A percentile compares a stretch with the other conserved stretches of the same genome.
Conservation (phyloP, 2,113 vertebrate genomes). For the Myanophis thanlyinensis region DNA sequence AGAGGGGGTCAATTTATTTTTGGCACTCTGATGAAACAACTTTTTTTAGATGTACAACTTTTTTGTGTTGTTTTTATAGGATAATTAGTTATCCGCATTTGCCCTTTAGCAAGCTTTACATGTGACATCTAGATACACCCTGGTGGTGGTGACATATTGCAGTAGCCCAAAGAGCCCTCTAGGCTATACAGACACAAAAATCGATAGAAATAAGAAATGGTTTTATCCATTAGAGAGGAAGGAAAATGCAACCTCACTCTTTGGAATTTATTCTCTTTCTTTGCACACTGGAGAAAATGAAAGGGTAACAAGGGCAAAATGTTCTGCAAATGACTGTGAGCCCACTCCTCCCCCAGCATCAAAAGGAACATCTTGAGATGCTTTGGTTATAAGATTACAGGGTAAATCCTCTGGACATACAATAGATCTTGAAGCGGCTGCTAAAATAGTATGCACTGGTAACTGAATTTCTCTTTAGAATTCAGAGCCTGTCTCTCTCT, state of each 20-base stretch:
- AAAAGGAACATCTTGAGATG: background rate
- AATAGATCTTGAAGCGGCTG: constrained; percentile 39
- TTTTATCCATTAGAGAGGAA: constrained; percentile 21
- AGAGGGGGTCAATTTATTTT: background rate
- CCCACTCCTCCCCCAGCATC: constrained; percentile 2
- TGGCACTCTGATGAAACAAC: background rate
- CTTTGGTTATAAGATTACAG: constrained; percentile 38
- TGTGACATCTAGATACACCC: background rate
- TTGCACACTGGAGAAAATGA: constrained; percentile 29
- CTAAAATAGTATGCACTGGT: constrained; percentile 29
- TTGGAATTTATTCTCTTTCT: constrained; percentile 42
- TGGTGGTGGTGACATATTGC: constrained; percentile 19
- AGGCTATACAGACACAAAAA: constrained; percentile 30
- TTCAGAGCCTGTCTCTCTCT: background rate
- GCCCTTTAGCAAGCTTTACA: background rate
- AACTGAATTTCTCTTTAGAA: constrained; percentile 29
- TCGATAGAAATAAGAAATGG: constrained; percentile 22
- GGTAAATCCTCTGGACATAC: constrained; percentile 39
- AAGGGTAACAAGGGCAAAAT: constrained; percentile 39
- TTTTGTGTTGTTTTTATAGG: background rate
- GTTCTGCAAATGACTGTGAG: constrained; percentile 23
- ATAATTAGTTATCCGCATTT: background rate
- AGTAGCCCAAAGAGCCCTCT: constrained; percentile 20
- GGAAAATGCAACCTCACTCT: constrained; percentile 11
- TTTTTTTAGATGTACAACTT: background rate